Conservation (phyloP, 2,797 vertebrate species). For the Euthynnus affinis region DNA sequence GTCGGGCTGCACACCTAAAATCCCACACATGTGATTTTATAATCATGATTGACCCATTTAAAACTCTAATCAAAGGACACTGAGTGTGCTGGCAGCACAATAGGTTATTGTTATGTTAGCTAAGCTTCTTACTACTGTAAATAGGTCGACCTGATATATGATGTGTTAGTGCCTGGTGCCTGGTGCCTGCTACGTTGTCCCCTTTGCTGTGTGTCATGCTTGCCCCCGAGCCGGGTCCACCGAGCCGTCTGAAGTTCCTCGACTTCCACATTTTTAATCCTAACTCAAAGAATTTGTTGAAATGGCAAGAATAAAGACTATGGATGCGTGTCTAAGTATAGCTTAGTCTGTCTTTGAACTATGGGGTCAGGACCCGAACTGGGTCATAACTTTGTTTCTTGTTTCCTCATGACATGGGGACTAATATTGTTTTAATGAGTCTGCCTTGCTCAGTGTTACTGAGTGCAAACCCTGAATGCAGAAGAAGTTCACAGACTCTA, state of each 20-base stretch:
- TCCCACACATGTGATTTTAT: constrained; percentile 80
- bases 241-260: constrained; percentile 31
- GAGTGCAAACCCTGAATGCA: constrained; percentile 38
- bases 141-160: constrained; percentile 74
- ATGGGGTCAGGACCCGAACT: constrained; percentile 45
- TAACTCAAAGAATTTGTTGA: constrained; percentile 40
- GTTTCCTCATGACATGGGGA: constrained; percentile 67
- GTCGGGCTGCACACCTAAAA: constrained; percentile 63
- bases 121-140: constrained; percentile 80
- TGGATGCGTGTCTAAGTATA: constrained; percentile 30
- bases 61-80: constrained; percentile 70
- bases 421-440: constrained; percentile 72
- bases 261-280: constrained; percentile 61
- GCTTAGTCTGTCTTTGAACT: constrained; percentile 53
- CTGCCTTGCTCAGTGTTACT: constrained; percentile 49
- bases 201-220: constrained; percentile 38
- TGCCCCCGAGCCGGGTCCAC: constrained; percentile 18
- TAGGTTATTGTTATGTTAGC: constrained; percentile 66
- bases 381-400: constrained; percentile 57
- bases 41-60: constrained; percentile 78
- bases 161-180: constrained; percentile 77
- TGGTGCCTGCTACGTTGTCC: constrained; percentile 60
- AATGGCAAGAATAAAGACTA: constrained; percentile 37
- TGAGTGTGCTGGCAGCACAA: constrained; percentile 69
- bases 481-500: neutral